A percentile compares a stretch with the other conserved stretches of the same genome.
phyloP scores from a whole-genome alignment of 2,797 vertebrate species.

The Eulemur albifrons region DNA sequence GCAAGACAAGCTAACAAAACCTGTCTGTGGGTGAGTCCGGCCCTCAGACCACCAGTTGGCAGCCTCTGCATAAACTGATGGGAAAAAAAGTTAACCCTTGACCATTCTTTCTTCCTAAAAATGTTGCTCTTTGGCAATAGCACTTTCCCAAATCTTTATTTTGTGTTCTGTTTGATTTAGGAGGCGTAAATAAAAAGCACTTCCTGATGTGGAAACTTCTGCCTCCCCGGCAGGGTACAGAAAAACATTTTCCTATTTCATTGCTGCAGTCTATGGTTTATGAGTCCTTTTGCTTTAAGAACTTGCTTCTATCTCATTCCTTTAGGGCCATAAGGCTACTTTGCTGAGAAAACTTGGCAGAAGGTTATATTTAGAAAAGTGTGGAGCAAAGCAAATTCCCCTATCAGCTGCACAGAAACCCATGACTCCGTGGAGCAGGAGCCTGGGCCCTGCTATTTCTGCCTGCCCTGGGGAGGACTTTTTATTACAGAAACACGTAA shows the following conservation, averaged over 20 bases:
- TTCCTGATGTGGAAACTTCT: background rate
- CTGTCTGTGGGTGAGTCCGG: background rate
- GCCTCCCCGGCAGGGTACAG: background rate
- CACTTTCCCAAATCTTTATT: background rate
- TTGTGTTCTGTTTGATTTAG: background rate
- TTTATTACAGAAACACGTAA: background rate
- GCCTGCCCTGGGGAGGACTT: background rate
- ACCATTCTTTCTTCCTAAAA: constrained; percentile 35
- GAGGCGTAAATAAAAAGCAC: background rate
- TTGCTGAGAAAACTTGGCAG: constrained; percentile 64
- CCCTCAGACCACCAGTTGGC: background rate
- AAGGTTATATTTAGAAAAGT: constrained; percentile 58
- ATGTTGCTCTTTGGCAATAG: background rate
- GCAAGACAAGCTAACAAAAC: background rate
- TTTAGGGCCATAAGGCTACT: constrained; percentile 8
- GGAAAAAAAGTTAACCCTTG: background rate
- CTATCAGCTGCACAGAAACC: constrained; percentile 46
- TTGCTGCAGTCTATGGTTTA: background rate
- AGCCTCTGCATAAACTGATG: background rate
- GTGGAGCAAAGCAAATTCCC: constrained; percentile 37
- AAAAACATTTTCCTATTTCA: background rate
- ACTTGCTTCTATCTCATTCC: background rate
- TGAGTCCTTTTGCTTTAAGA: constrained; percentile 55
- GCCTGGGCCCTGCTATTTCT: background rate
- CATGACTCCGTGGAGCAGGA: background rate